phyloP scores from a whole-genome alignment of 2,888 invertebrate species.

The Lepeophtheirus nordmannii region DNA sequence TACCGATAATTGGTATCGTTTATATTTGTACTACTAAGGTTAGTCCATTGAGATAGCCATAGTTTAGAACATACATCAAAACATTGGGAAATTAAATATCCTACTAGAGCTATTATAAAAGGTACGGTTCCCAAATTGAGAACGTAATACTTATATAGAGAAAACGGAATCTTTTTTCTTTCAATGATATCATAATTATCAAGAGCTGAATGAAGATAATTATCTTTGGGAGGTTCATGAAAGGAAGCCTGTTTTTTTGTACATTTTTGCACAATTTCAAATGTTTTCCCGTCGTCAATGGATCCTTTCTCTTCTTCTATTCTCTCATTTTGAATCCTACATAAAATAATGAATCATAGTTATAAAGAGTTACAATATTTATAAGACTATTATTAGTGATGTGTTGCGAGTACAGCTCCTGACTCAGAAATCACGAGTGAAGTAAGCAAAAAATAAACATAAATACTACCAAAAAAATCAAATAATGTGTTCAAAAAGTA shows the following conservation, averaged over 20 bases:
- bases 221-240: not conserved
- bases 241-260: not conserved
- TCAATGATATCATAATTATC: slow-evolving; percentile 1
- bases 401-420: too few relatives aligned
- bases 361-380: too few relatives aligned
- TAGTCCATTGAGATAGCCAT: slow-evolving; percentile 14
- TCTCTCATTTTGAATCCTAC: too few relatives aligned
- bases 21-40: not conserved
- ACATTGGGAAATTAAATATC: not conserved
- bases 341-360: too few relatives aligned
- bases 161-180: not conserved
- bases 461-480: too few relatives aligned
- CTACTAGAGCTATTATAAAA: not conserved
- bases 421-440: too few relatives aligned
- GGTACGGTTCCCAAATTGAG: not conserved
- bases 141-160: not conserved
- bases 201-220: not conserved
- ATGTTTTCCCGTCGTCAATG: too few relatives aligned
- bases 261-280: not conserved
- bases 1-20: not conserved
- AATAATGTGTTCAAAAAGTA: too few relatives aligned
- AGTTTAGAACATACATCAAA: slow-evolving; percentile 7
- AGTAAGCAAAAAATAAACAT: too few relatives aligned
- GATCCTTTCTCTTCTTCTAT: too few relatives aligned
- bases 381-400: too few relatives aligned